Conservation (phyloP, 2,113 vertebrate species). For the Galbula dea region DNA sequence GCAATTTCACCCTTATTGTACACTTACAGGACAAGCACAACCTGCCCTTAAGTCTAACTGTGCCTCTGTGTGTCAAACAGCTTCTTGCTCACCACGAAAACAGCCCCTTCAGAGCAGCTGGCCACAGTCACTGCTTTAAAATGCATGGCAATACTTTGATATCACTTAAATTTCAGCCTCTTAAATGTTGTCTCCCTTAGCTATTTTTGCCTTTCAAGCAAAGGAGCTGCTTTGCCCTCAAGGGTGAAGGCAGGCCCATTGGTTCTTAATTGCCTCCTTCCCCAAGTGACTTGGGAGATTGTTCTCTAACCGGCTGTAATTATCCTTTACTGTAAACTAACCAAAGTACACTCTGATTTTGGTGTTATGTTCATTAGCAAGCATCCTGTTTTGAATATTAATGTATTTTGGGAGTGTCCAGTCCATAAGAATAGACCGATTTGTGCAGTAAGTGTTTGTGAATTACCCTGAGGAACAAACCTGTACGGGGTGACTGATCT, state of each 20-base stretch:
- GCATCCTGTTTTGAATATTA: background rate
- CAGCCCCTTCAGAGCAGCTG: background rate
- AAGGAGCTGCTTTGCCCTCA: background rate
- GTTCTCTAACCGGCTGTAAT: constrained; percentile 36
- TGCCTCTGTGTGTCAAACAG: background rate
- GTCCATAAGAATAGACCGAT: background rate
- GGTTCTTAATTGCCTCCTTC: constrained; percentile 17
- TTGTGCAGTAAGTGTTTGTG: background rate
- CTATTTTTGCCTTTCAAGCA: background rate
- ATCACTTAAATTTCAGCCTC: background rate
- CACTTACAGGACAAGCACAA: background rate
- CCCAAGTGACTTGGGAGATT: background rate
- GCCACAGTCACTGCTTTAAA: background rate
- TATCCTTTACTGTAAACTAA: constrained; percentile 27
- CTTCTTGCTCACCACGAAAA: background rate
- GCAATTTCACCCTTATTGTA: background rate
- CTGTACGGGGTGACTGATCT: background rate
- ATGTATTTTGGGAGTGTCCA: background rate
- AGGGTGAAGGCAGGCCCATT: background rate
- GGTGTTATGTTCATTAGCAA: background rate
- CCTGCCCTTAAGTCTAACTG: background rate
- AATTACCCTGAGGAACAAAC: background rate
- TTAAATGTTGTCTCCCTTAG: background rate
- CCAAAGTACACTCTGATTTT: background rate
- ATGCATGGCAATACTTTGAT: background rate